Conservation (phyloP, 2,797 vertebrate species). For the Salmo trutta region DNA sequence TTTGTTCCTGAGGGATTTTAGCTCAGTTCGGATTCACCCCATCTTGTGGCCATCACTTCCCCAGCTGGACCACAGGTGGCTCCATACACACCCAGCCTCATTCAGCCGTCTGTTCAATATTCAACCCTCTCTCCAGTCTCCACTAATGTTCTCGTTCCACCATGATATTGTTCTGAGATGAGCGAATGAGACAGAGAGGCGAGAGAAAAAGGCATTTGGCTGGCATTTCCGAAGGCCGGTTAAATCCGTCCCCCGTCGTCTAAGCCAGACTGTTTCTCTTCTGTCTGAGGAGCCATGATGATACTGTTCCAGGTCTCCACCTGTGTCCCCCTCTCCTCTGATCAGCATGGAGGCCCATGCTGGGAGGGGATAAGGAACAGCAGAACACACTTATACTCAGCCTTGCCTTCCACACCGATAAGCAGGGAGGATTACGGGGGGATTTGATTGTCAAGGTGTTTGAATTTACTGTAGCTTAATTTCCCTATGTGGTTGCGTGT, state of each 20-base stretch:
- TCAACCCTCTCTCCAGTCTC: slow-evolving; percentile 54
- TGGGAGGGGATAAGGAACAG: slow-evolving; percentile 73
- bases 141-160: not conserved
- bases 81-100: too few species aligned
- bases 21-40: slow-evolving; percentile 37
- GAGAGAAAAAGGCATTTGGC: slow-evolving; percentile 71
- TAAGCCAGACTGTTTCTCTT: slow-evolving; percentile 68
- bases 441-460: slow-evolving; percentile 46
- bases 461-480: slow-evolving; percentile 26
- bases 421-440: slow-evolving; percentile 66
- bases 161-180: slow-evolving; percentile 59
- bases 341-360: slow-evolving; percentile 60
- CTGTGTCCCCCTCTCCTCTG: slow-evolving; percentile 70
- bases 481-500: slow-evolving; percentile 34
- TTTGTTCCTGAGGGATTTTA: slow-evolving; percentile 35
- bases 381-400: slow-evolving; percentile 60
- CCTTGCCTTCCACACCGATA: slow-evolving; percentile 63
- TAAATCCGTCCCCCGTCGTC: slow-evolving; percentile 59
- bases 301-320: slow-evolving; percentile 76
- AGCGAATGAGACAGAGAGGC: slow-evolving; percentile 41
- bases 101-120: slow-evolving; percentile 59
- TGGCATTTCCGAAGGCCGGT: slow-evolving; percentile 67
- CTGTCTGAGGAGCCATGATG: slow-evolving; percentile 68
- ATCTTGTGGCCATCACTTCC: too few species aligned
- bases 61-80: too few species aligned